Conservation (phyloP, 1,140 invertebrate species). For the Delia radicum region DNA sequence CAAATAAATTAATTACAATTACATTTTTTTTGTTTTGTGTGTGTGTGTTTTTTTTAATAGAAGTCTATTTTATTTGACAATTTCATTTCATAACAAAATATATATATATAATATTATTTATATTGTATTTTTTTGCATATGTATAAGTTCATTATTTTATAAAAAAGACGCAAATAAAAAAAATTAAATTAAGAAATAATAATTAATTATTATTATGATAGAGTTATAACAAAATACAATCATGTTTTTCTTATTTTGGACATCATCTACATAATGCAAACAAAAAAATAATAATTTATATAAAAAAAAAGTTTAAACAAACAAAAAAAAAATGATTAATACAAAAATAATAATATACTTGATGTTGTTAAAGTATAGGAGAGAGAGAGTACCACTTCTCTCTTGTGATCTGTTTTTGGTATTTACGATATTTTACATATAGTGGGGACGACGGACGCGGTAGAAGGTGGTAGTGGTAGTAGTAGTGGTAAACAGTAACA, state of each 20-base stretch:
- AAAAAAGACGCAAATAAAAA: slow-evolving; percentile 8
- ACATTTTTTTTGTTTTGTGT: slow-evolving; percentile 14
- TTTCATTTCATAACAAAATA: slow-evolving; percentile 23
- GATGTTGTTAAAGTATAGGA: neutral
- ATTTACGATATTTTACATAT: neutral
- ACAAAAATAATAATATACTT: neutral
- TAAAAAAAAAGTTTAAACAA: neutral
- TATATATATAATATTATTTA: neutral
- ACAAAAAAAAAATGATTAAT: neutral
- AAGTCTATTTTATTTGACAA: slow-evolving; percentile 21
- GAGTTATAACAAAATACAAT: neutral
- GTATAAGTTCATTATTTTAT: slow-evolving; percentile 4
- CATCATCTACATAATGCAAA: neutral
- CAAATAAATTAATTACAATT: neutral
- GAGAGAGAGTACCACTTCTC: neutral
- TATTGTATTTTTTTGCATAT: no score
- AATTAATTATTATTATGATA: slow-evolving; percentile 4
- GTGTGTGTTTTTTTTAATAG: slow-evolving; percentile 10
- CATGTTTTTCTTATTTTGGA: neutral
- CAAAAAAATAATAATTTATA: no score
- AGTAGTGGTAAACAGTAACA: slow-evolving; percentile 4
- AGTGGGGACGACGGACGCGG: neutral
- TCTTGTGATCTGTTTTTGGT: slow-evolving; percentile 1
- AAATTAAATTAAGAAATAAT: slow-evolving; percentile 7
- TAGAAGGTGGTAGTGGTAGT: slow-evolving; percentile 4